Evolutionary conservation across 2,113 vertebrate species (phyloP).

Genomic region (Eidolon helvum): DNA sequence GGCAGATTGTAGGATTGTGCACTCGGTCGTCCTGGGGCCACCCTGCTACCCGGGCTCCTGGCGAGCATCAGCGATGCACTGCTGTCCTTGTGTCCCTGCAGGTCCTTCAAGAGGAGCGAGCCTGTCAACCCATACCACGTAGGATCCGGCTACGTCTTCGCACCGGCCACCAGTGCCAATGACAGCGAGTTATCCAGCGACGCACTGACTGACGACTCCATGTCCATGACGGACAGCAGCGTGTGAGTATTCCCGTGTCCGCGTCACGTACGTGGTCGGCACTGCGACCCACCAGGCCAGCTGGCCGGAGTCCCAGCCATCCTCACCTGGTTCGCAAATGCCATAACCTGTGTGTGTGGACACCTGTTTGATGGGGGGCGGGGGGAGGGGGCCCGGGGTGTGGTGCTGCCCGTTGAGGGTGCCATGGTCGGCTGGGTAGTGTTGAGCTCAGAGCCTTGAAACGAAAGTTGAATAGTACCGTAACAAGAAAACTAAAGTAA

Average conservation of each 20-base stretch:
- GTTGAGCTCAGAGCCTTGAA: neutral
- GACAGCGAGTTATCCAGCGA: conserved; percentile 98
- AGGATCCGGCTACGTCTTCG: conserved; percentile 91
- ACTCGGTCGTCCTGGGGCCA: rapidly evolving
- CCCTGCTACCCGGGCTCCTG: neutral
- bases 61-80: neutral
- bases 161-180: conserved; percentile 95
- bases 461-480: neutral
- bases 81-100: conserved; percentile 69
- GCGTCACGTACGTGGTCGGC: rapidly evolving
- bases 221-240: conserved; percentile 97
- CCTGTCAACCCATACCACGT: conserved; percentile 88
- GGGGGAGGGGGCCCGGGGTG: rapidly evolving
- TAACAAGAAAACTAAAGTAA: neutral
- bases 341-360: neutral
- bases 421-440: neutral
- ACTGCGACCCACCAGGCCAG: rapidly evolving
- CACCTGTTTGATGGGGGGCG: neutral
- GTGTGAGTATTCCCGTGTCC: conserved; percentile 88
- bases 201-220: conserved; percentile 94
- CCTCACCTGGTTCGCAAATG: neutral
- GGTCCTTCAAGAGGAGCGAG: conserved; percentile 92
- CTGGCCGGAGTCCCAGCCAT: neutral
- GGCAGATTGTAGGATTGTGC: rapidly evolving
- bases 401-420: neutral